A percentile compares a stretch with the other conserved stretches of the same genome.
Evolutionary conservation across 2,888 invertebrate species (phyloP).

Genomic region (Matsumyia berberina): DNA sequence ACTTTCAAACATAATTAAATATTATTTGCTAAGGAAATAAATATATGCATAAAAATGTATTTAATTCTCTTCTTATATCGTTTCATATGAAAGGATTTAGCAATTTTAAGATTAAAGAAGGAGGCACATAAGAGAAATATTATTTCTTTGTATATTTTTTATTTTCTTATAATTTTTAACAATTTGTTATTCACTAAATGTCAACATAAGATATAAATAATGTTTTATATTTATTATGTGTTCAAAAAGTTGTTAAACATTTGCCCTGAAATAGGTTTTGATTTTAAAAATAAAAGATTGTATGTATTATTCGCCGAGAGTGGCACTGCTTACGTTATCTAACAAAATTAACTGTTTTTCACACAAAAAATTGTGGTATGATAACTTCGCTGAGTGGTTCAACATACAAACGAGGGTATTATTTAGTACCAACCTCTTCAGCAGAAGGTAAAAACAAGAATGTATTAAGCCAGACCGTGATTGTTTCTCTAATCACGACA

Average conservation of each 20-base stretch:
- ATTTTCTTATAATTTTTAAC: constrained; percentile 32
- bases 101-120: constrained; percentile 65
- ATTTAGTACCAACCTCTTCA: no score
- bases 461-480: no score
- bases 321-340: no score
- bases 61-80: constrained; percentile 44
- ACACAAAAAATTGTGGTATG: no score
- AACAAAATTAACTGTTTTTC: no score
- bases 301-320: no score
- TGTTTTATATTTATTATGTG: constrained; percentile 43
- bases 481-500: no score
- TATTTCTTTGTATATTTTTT: constrained; percentile 42
- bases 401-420: no score
- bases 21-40: constrained; percentile 64
- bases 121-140: constrained; percentile 75
- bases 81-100: constrained; percentile 50
- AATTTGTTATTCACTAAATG: constrained; percentile 16
- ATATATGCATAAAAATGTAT: constrained; percentile 53
- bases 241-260: constrained; percentile 21
- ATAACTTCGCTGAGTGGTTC: no score
- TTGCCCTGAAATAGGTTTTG: not conserved
- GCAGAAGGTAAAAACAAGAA: no score
- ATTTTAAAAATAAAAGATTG: no score
- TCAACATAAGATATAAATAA: constrained; percentile 6
- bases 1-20: constrained; percentile 50